Evolutionary conservation across 2,888 invertebrate genomes (phyloP).

Genomic region (Hydroisotoma schaefferi): DNA sequence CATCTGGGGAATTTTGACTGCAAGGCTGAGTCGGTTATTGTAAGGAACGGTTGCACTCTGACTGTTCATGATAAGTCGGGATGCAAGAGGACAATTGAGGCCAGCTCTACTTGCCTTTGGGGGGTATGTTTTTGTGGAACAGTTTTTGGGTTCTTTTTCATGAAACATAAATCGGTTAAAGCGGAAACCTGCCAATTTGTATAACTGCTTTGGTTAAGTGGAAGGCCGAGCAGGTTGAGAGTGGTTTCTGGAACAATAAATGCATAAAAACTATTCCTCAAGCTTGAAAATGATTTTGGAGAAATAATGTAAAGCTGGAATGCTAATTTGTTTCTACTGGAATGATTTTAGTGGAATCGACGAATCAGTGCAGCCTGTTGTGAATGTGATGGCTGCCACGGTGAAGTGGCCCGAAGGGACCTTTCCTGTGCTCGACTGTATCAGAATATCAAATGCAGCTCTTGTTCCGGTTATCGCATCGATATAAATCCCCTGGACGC

Average conservation of each 20-base stretch:
- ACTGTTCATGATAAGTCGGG: constrained; percentile 34
- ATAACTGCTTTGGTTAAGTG: too few species aligned
- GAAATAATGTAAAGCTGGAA: too few species aligned
- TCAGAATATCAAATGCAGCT: constrained; percentile 31
- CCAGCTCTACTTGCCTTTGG: constrained; percentile 27
- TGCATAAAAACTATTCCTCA: too few species aligned
- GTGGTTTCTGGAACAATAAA: too few species aligned
- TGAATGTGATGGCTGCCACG: constrained; percentile 36
- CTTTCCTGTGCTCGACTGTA: constrained; percentile 32
- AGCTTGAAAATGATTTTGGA: too few species aligned
- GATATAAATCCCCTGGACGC: constrained; percentile 32
- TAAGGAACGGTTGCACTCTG: constrained; percentile 31
- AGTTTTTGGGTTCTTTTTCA: background rate
- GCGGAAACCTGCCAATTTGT: too few species aligned
- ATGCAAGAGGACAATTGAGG: constrained; percentile 23
- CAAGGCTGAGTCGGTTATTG: constrained; percentile 31
- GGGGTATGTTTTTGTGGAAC: constrained; percentile 15
- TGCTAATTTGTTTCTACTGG: background rate
- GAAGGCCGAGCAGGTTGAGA: too few species aligned
- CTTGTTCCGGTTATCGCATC: constrained; percentile 32
- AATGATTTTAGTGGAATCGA: constrained; percentile 18
- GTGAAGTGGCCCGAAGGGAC: constrained; percentile 21
- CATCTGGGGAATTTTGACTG: constrained; percentile 34
- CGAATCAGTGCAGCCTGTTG: constrained; percentile 30
- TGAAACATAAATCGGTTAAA: too few species aligned